Base-by-base conservation (phyloP, 1,140 invertebrate genomes). In the Sweltsa coloradensis region DNA sequence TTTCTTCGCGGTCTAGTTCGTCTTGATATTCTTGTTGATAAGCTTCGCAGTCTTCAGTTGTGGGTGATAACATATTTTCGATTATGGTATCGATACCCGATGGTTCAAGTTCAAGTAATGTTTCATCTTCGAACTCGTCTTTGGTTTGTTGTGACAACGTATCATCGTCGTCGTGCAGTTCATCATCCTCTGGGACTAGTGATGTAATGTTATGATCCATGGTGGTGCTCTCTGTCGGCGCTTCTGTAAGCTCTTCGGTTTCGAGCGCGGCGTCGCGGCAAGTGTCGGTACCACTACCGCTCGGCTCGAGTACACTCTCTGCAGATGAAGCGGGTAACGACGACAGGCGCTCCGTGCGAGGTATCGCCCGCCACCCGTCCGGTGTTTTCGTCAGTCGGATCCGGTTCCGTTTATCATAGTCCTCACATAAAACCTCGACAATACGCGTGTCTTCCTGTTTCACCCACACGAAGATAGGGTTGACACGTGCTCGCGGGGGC, bases 401-500 rank as follows among this genome's bases (percentile, higher is more conserved):
- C 11, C 85, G 76, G 67, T 87, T 88, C 29, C 83, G 68, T 57
- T 82, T 79, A 65, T 87, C 83, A 68, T 87, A 88, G 60, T 88
- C 85, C 64, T 87, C 85, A 66, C 83, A 86, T 59, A 79, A 75
- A 51, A 88, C 84, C 63, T 85, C 80, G 57, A 85, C 75, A 56
- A 88, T 85, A 58, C 71, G 74, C 45, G 81, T 81, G 58, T 85
- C 79, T 51, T 76, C 71, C 61, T 85, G 82, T 55, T 80, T 78
- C 31, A 82, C 80, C 83, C 83, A 86, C 45, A 87, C 69, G 62
- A 88, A 88, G 46, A 88, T 83, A 41, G 85, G 83, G 60, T 81
- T 81, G 5, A 83, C 77, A 53, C 78, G 74, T 34, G 79, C 75
- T 34, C 14, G 58, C 51, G 1, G 55, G 14, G 41, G 22, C 9